These are phyloP conservation scores for Caracal caracal DNA, from an alignment of 2,113 vertebrate genomes.

Conservation along the genomic window DNA sequence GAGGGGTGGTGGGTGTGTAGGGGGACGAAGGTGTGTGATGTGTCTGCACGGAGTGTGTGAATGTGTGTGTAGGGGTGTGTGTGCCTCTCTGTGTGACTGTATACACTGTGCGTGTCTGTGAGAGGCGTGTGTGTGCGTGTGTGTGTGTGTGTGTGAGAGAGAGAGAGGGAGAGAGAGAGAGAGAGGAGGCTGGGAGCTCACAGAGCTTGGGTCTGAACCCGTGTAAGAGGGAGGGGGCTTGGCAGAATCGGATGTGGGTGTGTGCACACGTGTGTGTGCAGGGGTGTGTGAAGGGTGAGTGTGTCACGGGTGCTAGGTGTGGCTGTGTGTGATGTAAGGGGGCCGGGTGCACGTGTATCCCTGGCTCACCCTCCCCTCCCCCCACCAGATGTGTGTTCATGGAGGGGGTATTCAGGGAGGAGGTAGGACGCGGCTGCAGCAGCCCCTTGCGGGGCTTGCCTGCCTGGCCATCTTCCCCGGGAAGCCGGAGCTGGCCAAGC, in stretches of 20 bases:
- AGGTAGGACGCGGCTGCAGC: neutral
- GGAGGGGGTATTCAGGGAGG: neutral
- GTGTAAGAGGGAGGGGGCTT: neutral
- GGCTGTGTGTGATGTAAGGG: conserved; percentile 56
- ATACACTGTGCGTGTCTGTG: neutral
- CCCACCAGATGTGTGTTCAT: conserved; percentile 48
- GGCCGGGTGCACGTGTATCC: conserved; percentile 60
- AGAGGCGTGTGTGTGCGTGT: neutral
- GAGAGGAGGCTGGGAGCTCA: neutral
- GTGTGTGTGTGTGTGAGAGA: neutral
- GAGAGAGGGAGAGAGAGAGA: neutral
- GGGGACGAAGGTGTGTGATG: neutral
- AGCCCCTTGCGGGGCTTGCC: neutral
- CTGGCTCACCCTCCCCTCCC: conserved; percentile 36
- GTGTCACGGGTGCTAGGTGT: conserved; percentile 56
- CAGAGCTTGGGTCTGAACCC: conserved; percentile 23
- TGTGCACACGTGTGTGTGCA: neutral
- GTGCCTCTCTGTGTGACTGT: neutral
- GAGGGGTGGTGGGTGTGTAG: conserved; percentile 18
- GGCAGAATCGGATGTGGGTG: neutral
- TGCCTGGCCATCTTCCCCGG: neutral
- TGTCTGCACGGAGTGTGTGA: conserved; percentile 14
- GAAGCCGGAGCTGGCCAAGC: neutral
- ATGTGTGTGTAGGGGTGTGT: conserved; percentile 34
- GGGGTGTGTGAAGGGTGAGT: conserved; percentile 68